These are phyloP conservation scores for Cheilosia urbana DNA, from an alignment of 2,888 invertebrate genomes.

Conservation along the genomic window DNA sequence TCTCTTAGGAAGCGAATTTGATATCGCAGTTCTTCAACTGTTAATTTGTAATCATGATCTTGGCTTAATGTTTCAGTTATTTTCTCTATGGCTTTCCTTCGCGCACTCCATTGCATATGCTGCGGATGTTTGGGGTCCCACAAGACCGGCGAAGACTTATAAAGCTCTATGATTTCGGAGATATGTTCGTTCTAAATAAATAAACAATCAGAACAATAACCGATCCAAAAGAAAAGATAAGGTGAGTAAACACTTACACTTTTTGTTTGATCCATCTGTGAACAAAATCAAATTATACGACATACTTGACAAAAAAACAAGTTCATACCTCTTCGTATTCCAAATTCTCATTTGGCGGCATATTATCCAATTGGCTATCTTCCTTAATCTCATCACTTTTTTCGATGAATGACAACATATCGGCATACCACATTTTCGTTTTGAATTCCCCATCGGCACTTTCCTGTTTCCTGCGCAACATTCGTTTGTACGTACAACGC, in stretches of 20 bases:
- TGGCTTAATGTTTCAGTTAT: slow-evolving; percentile 32
- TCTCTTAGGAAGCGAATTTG: slow-evolving; percentile 53
- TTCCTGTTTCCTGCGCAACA: slow-evolving; percentile 23
- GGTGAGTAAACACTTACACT: slow-evolving; percentile 21
- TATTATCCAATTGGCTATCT: background rate
- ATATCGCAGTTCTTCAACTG: slow-evolving; percentile 61
- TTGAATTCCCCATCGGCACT: slow-evolving; percentile 22
- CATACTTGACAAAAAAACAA: background rate
- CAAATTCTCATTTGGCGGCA: background rate
- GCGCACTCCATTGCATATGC: slow-evolving; percentile 25
- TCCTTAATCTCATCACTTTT: background rate
- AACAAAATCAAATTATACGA: background rate
- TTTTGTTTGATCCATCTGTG: background rate
- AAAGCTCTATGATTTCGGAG: slow-evolving; percentile 62
- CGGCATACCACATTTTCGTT: slow-evolving; percentile 51
- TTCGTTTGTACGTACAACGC: slow-evolving; percentile 47
- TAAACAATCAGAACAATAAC: background rate
- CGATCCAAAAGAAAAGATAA: background rate
- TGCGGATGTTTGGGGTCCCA: slow-evolving; percentile 55
- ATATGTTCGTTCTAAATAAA: slow-evolving; percentile 47
- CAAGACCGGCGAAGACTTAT: slow-evolving; percentile 51
- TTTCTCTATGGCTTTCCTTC: slow-evolving; percentile 40
- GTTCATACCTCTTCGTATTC: slow-evolving; percentile 10
- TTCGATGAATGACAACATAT: slow-evolving; percentile 53
- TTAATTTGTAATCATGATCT: slow-evolving; percentile 42